Conservation (phyloP, 35 echinoderm and acorn worm species). For the Patiria miniata region DNA sequence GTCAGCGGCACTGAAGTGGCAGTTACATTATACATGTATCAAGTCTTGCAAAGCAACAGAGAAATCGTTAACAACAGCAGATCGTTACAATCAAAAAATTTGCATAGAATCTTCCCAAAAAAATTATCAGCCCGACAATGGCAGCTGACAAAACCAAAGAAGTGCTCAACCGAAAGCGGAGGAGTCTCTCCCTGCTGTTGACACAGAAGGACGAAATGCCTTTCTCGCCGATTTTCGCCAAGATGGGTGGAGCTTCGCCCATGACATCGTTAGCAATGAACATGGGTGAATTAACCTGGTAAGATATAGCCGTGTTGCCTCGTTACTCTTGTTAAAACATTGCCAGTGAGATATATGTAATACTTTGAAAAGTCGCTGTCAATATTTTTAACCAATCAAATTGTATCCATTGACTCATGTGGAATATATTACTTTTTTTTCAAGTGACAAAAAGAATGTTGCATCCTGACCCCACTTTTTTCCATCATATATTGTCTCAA, state of each 20-base stretch:
- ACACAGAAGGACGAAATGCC: not conserved
- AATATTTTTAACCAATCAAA: too few species aligned
- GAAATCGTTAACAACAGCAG: too few species aligned
- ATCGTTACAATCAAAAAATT: too few species aligned
- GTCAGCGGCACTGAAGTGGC: too few species aligned
- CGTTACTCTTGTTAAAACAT: not conserved
- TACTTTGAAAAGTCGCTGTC: not conserved
- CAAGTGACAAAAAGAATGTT: too few species aligned
- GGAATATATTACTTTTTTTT: too few species aligned
- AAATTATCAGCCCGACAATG: not conserved
- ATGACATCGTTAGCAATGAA: constrained; percentile 14
- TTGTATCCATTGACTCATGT: too few species aligned
- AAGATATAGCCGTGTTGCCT: not conserved
- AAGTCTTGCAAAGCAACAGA: too few species aligned
- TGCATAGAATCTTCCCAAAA: too few species aligned
- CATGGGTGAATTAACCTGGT: constrained; percentile 39
- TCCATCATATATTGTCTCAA: too few species aligned
- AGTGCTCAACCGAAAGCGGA: not conserved
- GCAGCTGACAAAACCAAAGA: not conserved
- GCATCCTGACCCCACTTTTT: too few species aligned
- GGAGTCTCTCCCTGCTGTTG: not conserved
- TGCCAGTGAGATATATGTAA: not conserved
- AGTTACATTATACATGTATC: too few species aligned
- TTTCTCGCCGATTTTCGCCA: constrained; percentile 42
- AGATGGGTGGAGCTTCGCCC: constrained; percentile 32